Conservation (phyloP, 2,888 invertebrate species). For the Operophtera brumata region DNA sequence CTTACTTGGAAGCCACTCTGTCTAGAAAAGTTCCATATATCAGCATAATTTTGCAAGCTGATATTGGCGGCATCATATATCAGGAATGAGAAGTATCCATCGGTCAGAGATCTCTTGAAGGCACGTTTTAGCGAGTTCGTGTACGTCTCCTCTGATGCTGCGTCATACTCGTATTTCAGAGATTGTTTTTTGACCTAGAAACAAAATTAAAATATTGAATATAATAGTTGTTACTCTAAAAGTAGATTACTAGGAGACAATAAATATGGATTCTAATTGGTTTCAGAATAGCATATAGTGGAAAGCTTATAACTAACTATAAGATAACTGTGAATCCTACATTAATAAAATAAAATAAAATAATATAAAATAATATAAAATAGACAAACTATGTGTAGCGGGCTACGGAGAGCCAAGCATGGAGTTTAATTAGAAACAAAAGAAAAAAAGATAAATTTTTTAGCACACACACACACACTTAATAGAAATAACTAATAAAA, state of each 20-base stretch:
- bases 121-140: slow-evolving; percentile 90
- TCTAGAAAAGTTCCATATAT: slow-evolving; percentile 93
- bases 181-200: slow-evolving; percentile 81
- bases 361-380: background rate
- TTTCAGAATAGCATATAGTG: too few species aligned
- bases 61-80: slow-evolving; percentile 96
- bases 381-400: too few species aligned
- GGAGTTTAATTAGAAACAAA: too few species aligned
- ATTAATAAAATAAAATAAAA: too few species aligned
- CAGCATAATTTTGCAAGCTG: slow-evolving; percentile 89
- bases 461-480: too few species aligned
- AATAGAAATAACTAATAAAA: too few species aligned
- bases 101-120: slow-evolving; percentile 93
- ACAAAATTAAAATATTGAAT: slow-evolving; percentile 21
- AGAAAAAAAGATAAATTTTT: too few species aligned
- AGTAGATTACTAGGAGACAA: too few species aligned
- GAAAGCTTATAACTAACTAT: too few species aligned
- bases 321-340: too few species aligned
- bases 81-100: slow-evolving; percentile 95
- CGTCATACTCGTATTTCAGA: slow-evolving; percentile 94
- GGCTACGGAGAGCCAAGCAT: too few species aligned
- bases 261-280: too few species aligned
- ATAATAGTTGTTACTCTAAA: background rate
- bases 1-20: slow-evolving; percentile 91
- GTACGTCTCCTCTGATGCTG: slow-evolving; percentile 90